Evolutionary conservation across 1,140 invertebrate species (phyloP).

Genomic region (Hylaeus anthracinus): DNA sequence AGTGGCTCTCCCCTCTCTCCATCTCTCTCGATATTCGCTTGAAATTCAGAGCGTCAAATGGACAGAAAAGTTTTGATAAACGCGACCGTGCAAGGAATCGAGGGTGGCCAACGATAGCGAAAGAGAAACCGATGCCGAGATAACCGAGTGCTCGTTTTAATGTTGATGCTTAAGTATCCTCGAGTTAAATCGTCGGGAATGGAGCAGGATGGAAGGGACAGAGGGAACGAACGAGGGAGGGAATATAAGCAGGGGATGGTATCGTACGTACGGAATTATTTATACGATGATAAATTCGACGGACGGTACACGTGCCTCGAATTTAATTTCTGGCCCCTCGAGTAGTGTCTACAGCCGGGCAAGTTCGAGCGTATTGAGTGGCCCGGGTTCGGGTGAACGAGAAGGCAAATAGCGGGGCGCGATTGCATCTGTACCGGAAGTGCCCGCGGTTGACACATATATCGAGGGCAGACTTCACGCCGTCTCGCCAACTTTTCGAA

Average conservation of each 20-base stretch:
- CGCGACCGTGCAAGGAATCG: constrained; percentile 40
- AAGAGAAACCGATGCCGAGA: constrained; percentile 11
- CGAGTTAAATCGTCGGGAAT: background rate
- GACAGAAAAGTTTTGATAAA: constrained; percentile 43
- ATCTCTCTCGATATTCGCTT: background rate
- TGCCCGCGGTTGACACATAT: background rate
- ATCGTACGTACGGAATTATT: constrained; percentile 36
- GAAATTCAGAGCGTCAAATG: constrained; percentile 34
- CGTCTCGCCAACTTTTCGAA: background rate
- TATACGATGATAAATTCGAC: constrained; percentile 31
- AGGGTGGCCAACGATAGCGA: background rate
- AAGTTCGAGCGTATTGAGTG: constrained; percentile 16
- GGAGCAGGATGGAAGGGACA: background rate
- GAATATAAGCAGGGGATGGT: background rate
- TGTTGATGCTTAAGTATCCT: background rate
- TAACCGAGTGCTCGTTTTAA: constrained; percentile 21
- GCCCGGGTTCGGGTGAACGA: background rate
- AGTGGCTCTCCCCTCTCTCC: too few relatives aligned
- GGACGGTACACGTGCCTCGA: background rate
- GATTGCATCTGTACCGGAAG: constrained; percentile 33
- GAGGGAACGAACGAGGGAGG: too few relatives aligned
- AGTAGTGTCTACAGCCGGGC: background rate
- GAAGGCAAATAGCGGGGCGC: constrained; percentile 21
- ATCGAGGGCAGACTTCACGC: constrained; percentile 1
- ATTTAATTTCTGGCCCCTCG: constrained; percentile 21